A percentile compares a stretch with the other conserved stretches of the same genome.
These are phyloP conservation scores for Typhlichthys eigenmanni DNA, from an alignment of 2,797 vertebrate species.

Conservation along the genomic window DNA sequence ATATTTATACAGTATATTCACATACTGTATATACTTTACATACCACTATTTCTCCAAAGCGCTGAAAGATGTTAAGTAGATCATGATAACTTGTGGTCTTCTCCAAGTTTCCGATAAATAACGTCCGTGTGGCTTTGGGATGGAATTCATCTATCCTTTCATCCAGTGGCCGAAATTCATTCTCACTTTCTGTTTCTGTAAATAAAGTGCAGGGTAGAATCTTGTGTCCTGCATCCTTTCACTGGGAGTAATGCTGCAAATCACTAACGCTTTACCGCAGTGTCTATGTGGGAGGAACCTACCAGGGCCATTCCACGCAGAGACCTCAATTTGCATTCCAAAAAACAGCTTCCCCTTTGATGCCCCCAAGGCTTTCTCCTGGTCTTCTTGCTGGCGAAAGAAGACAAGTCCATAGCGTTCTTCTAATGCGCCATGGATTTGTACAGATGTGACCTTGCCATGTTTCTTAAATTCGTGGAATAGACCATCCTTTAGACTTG, in stretches of 20 bases:
- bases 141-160: constrained; percentile 99
- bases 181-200: constrained; percentile 97
- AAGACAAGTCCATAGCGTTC: constrained; percentile 97
- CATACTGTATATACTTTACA: constrained; percentile 25
- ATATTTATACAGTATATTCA: too few species aligned
- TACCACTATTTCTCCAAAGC: constrained; percentile 99
- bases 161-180: constrained; percentile 96
- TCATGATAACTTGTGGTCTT: constrained; percentile 97
- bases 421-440: constrained; percentile 95
- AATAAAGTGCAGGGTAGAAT: constrained; percentile 19
- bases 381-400: constrained; percentile 98
- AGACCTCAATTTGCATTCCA: constrained; percentile 99
- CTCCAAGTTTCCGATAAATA: constrained; percentile 98
- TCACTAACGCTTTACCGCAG: too few species aligned
- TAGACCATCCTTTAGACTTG: constrained; percentile 98
- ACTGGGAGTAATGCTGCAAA: too few species aligned
- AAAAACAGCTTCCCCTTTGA: constrained; percentile 99
- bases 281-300: constrained; percentile 36
- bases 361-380: constrained; percentile 94
- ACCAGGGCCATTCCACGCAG: constrained; percentile 97
- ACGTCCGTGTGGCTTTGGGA: constrained; percentile 94
- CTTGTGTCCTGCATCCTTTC: constrained; percentile 2
- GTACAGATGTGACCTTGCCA: constrained; percentile 97
- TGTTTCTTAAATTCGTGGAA: constrained; percentile 99
- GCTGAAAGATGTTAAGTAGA: constrained; percentile 94